Percentiles rank a stretch among this genome's conserved stretches.
Evolutionary conservation across 1,140 invertebrate species (phyloP).

Genomic region (Leptonema lineaticorne): DNA sequence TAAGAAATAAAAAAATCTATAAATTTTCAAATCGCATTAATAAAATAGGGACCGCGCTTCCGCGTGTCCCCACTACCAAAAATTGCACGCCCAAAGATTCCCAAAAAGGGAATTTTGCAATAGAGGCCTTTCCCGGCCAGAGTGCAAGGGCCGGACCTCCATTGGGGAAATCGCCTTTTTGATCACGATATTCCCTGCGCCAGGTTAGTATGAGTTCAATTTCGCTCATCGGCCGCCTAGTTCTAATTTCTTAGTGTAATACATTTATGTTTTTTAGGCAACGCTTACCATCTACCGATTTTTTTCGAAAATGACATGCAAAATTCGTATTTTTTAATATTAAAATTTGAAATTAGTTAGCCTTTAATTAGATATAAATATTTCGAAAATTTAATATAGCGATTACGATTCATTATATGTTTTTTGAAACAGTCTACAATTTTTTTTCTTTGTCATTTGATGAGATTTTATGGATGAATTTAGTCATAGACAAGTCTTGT

Average conservation of each 20-base stretch:
- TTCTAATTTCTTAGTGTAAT: no score
- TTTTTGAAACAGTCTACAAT: no score
- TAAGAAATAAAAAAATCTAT: no score
- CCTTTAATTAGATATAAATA: no score
- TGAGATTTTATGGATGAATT: not conserved
- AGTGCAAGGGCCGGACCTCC: constrained; percentile 51
- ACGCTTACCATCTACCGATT: not conserved
- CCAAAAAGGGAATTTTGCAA: constrained; percentile 50
- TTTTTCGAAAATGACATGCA: no score
- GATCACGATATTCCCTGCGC: constrained; percentile 59
- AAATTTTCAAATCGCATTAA: no score
- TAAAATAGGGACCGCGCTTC: constrained; percentile 31
- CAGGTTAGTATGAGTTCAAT: constrained; percentile 55
- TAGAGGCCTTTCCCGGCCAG: constrained; percentile 44
- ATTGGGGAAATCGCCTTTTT: constrained; percentile 57
- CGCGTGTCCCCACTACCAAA: constrained; percentile 52
- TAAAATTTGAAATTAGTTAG: no score
- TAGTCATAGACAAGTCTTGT: not conserved
- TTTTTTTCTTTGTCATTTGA: not conserved
- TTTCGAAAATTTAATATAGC: no score
- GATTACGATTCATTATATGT: no score
- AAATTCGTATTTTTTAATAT: no score
- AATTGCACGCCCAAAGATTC: constrained; percentile 56
- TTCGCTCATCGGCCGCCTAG: not conserved
- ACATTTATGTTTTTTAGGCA: no score